Conservation (phyloP, 1,140 invertebrate species). For the Thereuonema tuberculata region DNA sequence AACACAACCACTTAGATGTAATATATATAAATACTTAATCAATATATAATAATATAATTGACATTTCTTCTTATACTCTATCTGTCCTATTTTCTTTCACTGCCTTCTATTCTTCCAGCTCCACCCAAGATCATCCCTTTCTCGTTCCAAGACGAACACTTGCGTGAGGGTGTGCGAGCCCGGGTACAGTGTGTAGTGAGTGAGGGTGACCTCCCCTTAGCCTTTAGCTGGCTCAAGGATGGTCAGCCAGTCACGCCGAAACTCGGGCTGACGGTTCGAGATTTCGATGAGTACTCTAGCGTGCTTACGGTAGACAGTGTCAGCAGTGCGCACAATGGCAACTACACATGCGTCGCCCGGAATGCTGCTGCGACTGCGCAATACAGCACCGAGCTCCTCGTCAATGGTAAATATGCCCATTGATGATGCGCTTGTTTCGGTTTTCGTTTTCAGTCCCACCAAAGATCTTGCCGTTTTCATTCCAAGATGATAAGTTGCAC, state of each 20-base stretch:
- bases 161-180: slow-evolving; percentile 22
- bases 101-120: slow-evolving; percentile 16
- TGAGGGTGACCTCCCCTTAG: slow-evolving; percentile 30
- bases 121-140: slow-evolving; percentile 24
- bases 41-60: no score
- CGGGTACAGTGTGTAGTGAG: slow-evolving; percentile 30
- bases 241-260: slow-evolving; percentile 25
- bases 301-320: slow-evolving; percentile 19
- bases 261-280: slow-evolving; percentile 23
- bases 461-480: no score
- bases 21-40: no score
- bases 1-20: no score
- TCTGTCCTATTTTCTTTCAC: not conserved
- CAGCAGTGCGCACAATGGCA: slow-evolving; percentile 18
- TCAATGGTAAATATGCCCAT: slow-evolving; percentile 19
- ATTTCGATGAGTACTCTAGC: slow-evolving; percentile 22
- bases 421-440: no score
- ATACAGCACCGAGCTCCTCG: slow-evolving; percentile 16
- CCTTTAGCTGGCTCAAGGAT: slow-evolving; percentile 38
- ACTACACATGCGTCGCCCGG: slow-evolving; percentile 23
- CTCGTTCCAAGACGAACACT: slow-evolving; percentile 17
- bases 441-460: slow-evolving; percentile 18
- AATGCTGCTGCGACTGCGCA: slow-evolving; percentile 18
- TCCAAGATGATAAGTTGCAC: slow-evolving; percentile 42
- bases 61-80: no score